A percentile compares a stretch with the other conserved stretches of the same genome.
Evolutionary conservation across 2,113 vertebrate species (phyloP).

Genomic region (Muntiacus reevesi): DNA sequence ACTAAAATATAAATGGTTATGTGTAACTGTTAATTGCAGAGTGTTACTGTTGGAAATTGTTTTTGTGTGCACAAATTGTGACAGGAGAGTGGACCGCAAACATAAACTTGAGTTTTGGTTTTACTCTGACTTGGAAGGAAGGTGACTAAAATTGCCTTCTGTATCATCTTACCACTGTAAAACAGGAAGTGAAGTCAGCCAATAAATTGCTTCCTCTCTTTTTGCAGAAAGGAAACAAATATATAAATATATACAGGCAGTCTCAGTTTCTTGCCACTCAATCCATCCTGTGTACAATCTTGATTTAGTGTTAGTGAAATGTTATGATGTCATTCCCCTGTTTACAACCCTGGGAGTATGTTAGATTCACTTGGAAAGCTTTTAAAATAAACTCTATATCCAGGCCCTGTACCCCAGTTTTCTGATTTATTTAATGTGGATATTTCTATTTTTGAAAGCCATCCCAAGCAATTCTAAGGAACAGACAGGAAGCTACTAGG

Average conservation of each 20-base stretch:
- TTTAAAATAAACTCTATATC: neutral
- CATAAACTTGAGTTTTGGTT: conserved; percentile 8
- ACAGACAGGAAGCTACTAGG: neutral
- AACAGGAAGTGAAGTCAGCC: conserved; percentile 56
- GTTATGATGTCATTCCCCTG: neutral
- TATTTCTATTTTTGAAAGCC: conserved; percentile 25
- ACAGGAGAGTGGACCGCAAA: neutral
- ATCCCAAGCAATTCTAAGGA: conserved; percentile 4
- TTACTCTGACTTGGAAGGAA: conserved; percentile 25
- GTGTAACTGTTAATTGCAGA: conserved; percentile 12
- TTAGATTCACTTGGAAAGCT: neutral
- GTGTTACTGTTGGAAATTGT: conserved; percentile 23
- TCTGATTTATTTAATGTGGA: conserved; percentile 1
- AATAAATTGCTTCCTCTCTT: conserved; percentile 54
- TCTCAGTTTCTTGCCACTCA: neutral
- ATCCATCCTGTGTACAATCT: neutral
- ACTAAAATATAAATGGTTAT: conserved; percentile 52
- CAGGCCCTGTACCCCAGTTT: neutral
- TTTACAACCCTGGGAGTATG: neutral
- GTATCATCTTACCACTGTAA: conserved; percentile 22
- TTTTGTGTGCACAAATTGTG: conserved; percentile 21
- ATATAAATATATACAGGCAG: neutral
- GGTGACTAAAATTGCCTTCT: neutral
- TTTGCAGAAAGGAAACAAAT: conserved; percentile 31
- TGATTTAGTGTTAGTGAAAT: conserved; percentile 20